phyloP scores from a whole-genome alignment of 2,113 vertebrate genomes.

The Eublepharis macularius region DNA sequence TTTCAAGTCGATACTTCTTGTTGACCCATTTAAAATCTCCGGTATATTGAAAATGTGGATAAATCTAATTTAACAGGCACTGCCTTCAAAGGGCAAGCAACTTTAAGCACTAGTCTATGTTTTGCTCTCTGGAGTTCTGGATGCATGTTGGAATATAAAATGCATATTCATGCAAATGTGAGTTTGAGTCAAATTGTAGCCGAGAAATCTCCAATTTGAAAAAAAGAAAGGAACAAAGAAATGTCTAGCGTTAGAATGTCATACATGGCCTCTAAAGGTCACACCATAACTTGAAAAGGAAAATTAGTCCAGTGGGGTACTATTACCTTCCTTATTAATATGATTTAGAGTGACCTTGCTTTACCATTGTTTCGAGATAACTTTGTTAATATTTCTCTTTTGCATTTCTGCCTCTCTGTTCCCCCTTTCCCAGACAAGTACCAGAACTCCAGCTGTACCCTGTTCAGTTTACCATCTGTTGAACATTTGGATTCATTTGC shows the following conservation, averaged over 20 bases:
- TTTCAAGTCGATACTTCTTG: conserved; percentile 20
- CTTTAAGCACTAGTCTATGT: background rate
- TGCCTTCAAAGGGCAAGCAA: conserved; percentile 26
- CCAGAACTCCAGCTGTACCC: conserved; percentile 65
- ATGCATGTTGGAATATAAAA: conserved; percentile 22
- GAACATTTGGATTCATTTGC: conserved; percentile 66
- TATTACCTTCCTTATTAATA: conserved; percentile 76
- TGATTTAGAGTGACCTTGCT: conserved; percentile 76
- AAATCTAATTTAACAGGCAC: conserved; percentile 31
- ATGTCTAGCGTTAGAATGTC: conserved; percentile 65
- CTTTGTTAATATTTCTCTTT: conserved; percentile 63
- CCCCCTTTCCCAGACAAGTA: conserved; percentile 35
- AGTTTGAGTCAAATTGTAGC: conserved; percentile 65
- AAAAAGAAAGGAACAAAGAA: conserved; percentile 36
- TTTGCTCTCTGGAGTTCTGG: conserved; percentile 4
- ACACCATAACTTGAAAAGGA: conserved; percentile 69
- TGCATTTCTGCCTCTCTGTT: conserved; percentile 50
- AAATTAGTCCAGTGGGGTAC: conserved; percentile 77
- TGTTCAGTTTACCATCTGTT: conserved; percentile 71
- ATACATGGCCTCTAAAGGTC: conserved; percentile 66
- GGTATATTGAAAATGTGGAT: background rate
- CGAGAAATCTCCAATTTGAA: conserved; percentile 57
- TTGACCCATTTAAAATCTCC: conserved; percentile 38
- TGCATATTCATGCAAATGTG: conserved; percentile 71
- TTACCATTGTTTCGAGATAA: conserved; percentile 64